These are phyloP conservation scores for Buphagus erythrorhynchus DNA, from an alignment of 2,797 vertebrate species.

Conservation along the genomic window DNA sequence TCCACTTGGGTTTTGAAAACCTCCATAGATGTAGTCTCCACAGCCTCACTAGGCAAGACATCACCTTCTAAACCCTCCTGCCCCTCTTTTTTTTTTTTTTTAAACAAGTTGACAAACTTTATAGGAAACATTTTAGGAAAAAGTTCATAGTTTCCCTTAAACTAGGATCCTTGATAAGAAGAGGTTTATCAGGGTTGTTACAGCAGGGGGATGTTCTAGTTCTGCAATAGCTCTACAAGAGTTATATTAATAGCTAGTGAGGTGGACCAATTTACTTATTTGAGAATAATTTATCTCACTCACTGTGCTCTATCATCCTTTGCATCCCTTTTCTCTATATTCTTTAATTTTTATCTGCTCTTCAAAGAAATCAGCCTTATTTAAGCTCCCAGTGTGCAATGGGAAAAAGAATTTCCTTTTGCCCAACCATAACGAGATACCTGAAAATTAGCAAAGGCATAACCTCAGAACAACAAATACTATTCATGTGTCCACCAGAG, in stretches of 20 bases:
- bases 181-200: neutral
- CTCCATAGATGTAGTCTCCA: too few relatives aligned
- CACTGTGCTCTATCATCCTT: neutral
- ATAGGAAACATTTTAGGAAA: neutral
- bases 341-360: neutral
- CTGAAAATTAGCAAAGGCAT: neutral
- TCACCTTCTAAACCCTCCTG: accelerated
- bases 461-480: neutral
- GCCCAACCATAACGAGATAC: neutral
- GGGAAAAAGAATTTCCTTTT: neutral
- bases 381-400: neutral
- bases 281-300: neutral
- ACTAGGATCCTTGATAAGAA: neutral
- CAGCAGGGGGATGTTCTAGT: neutral
- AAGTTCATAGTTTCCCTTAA: neutral
- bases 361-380: neutral
- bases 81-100: neutral
- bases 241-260: neutral
- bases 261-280: neutral
- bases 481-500: neutral
- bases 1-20: neutral
- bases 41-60: neutral
- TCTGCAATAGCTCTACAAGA: neutral
- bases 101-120: neutral
- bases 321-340: neutral